Percentiles rank a stretch among this genome's conserved stretches.
Conservation (phyloP, 2,113 vertebrate genomes). For the Sula dactylatra region DNA sequence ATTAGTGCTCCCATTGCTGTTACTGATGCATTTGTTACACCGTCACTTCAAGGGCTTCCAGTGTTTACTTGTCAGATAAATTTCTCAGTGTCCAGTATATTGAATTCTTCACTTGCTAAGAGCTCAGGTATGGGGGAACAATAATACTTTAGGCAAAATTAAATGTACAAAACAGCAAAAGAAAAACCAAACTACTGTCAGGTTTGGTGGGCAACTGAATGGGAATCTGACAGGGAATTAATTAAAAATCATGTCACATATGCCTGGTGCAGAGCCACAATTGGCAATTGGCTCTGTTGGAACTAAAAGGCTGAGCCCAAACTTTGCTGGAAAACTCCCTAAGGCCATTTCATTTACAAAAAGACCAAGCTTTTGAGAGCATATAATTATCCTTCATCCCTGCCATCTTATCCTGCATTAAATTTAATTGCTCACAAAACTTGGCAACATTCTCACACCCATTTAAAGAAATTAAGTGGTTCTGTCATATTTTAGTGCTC, state of each 20-base stretch:
- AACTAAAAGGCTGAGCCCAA: constrained; percentile 25
- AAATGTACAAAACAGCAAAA: background rate
- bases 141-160: background rate
- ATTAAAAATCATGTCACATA: constrained; percentile 17
- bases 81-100: background rate
- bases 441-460: constrained; percentile 39
- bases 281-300: background rate
- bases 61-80: background rate
- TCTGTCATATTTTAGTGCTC: constrained; percentile 50
- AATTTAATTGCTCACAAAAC: constrained; percentile 62
- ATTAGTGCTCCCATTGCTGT: background rate
- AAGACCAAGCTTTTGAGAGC: constrained; percentile 49
- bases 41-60: background rate
- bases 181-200: background rate
- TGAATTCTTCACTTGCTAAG: background rate
- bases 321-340: constrained; percentile 59
- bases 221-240: background rate
- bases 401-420: constrained; percentile 50
- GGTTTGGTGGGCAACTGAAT: background rate
- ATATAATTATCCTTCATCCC: constrained; percentile 62
- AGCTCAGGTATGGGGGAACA: background rate
- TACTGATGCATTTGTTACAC: background rate
- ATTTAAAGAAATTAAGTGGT: constrained; percentile 67
- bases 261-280: background rate
- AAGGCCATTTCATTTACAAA: constrained; percentile 64